phyloP scores from a whole-genome alignment of 2,888 invertebrate genomes.

The Hymenopus coronatus region DNA sequence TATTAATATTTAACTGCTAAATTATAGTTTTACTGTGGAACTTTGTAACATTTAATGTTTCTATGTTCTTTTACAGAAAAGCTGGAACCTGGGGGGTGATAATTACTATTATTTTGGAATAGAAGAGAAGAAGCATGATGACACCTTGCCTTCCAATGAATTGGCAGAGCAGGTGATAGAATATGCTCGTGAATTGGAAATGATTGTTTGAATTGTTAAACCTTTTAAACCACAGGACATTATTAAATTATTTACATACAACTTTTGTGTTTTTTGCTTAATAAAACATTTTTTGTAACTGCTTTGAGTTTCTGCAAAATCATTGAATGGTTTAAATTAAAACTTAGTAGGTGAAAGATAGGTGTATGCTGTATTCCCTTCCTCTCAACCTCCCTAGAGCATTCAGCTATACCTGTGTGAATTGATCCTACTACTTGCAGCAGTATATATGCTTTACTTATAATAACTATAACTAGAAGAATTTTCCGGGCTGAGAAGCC shows the following conservation, averaged over 20 bases:
- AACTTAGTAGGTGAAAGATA: too few species aligned
- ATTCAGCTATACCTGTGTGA: too few species aligned
- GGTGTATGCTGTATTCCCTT: too few species aligned
- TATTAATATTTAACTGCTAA: not conserved
- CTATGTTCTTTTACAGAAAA: conserved; percentile 57
- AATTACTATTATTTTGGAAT: conserved; percentile 77
- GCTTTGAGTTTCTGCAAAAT: too few species aligned
- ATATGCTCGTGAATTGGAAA: conserved; percentile 96
- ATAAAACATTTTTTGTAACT: not conserved
- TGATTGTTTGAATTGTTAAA: conserved; percentile 79
- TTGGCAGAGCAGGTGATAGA: conserved; percentile 92
- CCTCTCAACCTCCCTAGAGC: too few species aligned
- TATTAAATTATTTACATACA: not conserved
- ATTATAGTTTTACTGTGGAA: conserved; percentile 23
- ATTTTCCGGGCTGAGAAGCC: too few species aligned
- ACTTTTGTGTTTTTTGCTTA: not conserved
- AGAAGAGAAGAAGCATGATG: conserved; percentile 71
- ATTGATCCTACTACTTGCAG: too few species aligned
- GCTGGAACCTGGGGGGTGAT: conserved; percentile 76
- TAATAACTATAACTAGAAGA: too few species aligned
- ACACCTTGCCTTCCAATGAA: conserved; percentile 83
- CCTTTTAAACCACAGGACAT: not conserved
- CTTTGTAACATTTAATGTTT: conserved; percentile 14
- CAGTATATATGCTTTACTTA: too few species aligned
- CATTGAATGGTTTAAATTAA: too few species aligned